Evolutionary conservation across 2,113 vertebrate genomes (phyloP), one percentile per base, ranked within the genome.

Genomic region (Plecturocebus donacophilus): DNA sequence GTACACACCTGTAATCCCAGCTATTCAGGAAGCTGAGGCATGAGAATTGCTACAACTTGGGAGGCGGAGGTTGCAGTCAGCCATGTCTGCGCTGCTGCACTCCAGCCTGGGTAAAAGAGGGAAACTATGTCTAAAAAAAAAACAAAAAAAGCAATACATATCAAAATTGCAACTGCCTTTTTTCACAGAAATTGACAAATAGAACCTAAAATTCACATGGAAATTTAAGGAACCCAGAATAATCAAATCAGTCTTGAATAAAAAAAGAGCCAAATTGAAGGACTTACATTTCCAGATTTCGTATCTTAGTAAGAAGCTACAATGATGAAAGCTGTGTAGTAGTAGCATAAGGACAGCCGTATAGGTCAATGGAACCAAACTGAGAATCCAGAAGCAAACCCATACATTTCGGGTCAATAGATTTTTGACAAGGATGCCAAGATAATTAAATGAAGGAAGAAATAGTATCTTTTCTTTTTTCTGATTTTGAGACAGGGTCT

Each of bases 351-450:
- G 52, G 3, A 56, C 35, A 82, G 47, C 84, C 20, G 38, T 42
- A 45, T n/a, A 80, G 30, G 52, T 71, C 35, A 75, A 4, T 91
- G 73, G 75, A 87, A 75, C 81, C 11, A 14, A 87, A 95, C 5
- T 71, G 42, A 93, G 86, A 84, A 45, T 90, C 64, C n/a, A 64
- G 61, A 79, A 93, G 17, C 73, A 86, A 81, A 81, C 12, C 21
- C 45, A 42, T 77, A 68, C 45, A 42, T 52, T 85, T 93, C 14
- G 73, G 32, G 52, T 73, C 73, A 54, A 47, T 21, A 86, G 87
- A 47, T 12, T 91, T 81, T 93, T 96, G 35, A 89, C 27, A 61
- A 80, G 42, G 61, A 93, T 79, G 66, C 27, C 80, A 93, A 82
- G 8, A 81, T 87, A 92, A 85, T 70, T 79, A 52, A 64, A 27